Base-by-base conservation (phyloP, 2,797 vertebrate genomes). In the Chaenodraco wilsoni region DNA sequence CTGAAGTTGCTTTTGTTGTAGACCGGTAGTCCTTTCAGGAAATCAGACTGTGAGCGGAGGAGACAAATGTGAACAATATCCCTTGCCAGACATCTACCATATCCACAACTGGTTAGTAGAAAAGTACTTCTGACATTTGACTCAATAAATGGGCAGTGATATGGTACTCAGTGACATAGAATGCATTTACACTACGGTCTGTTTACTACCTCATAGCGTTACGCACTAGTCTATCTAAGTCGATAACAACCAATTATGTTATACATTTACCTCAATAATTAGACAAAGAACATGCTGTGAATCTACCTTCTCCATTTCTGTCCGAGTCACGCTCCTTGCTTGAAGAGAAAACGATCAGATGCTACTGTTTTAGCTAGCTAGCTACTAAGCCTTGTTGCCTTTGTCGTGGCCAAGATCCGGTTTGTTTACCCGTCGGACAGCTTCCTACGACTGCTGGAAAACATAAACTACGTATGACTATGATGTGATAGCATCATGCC, bases 1-100 rank as follows among this genome's bases (percentile, higher is more conserved):
- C 96, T 99, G 93, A 99, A 99, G 89, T 98, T 99, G 80, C 92
- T 98, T 88, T 98, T 97, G 94, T 99, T 98, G 94, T 98, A 99
- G 56, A 99, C 97, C 0, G 98, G 98, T 23, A 99, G 91, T 37
- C 97, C 98, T 91, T 97, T 98, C 90, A 99, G 89, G 90, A 99
- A 99, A 87, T 98, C 97, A 69, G 96, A 95, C 98, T 99, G 67
- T 3, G 87, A 87, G 61, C 72, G 54, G 9, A 73, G n/a, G 3
- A 76, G 15, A 66, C 21, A 54, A 59, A 60, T 14, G 2, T 64
- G 0, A 59, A 43, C 9, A 71, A 3, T 15, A 68, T 44, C 52
- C 54, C 37, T 27, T 43, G 9, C 7, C 15, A 37, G 33, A 37
- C 33, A n/a, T 51, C n/a, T 4, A 54, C 21, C 16, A 48, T 0